Evolutionary conservation across 2,797 vertebrate species (phyloP), one percentile per base, ranked within the genome.

Genomic region (Lutjanus argentimaculatus): DNA sequence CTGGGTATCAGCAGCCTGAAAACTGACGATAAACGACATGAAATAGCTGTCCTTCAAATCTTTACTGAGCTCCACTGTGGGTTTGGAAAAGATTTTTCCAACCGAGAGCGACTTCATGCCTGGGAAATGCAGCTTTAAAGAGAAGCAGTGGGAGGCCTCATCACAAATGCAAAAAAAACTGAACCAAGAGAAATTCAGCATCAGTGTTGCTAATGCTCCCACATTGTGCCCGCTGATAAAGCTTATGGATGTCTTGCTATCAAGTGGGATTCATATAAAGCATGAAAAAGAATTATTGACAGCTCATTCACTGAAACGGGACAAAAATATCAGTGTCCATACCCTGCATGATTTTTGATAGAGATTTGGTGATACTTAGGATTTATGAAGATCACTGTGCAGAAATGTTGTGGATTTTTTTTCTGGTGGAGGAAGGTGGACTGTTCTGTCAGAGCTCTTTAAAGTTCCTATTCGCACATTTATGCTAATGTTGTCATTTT

Each of bases 401-500:
- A 68, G 68, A 65, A 19, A 14, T 43, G 48, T 21, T 11, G 25
- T 3, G 22, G 17, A 30, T 72, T 7, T 0, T 7, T 63, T 14
- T 0, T 6, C 2, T 6, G 16, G 19, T 6, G 17, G 36, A 57
- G 42, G 42, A 30, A 67, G 56, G 67, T 66, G 67, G 65, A 64
- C 52, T 40, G 57, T 67, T 80, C 79, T 69, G 71, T 48, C 68
- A n/a, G 42, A 58, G 70, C 69, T 76, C 61, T 88, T 87, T 75
- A 81, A 84, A 78, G 72, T 80, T 86, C 76, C 67, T 48, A 80
- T 65, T 56, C n/a, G 59, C 77, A 84, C 79, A 76, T 92, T 90
- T 82, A 92, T 90, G 88, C 82, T 88, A 89, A 93, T 91, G 84
- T 75, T 68, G 79, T 70, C 74, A 84, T 80, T 84, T 88, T 84